These are phyloP conservation scores for Pseudococcus jackbeardsleyi DNA, from an alignment of 2,888 invertebrate species.

Conservation along the genomic window DNA sequence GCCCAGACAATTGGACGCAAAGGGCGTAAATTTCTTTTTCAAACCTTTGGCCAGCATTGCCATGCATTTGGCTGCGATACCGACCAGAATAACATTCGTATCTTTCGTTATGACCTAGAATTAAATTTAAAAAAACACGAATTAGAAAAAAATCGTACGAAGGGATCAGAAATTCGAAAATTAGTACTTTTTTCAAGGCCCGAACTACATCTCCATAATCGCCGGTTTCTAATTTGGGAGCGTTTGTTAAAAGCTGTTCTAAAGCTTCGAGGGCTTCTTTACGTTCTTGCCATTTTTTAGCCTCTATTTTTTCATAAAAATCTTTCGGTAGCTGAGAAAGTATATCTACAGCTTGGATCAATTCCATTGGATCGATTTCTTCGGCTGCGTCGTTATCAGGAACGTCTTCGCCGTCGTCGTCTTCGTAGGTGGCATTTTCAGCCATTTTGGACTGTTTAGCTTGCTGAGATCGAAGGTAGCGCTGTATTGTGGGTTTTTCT, in stretches of 20 bases:
- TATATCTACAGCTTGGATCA: slow-evolving; percentile 93
- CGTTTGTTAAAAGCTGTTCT: slow-evolving; percentile 80
- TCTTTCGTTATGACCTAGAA: slow-evolving; percentile 90
- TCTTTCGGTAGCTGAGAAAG: slow-evolving; percentile 93
- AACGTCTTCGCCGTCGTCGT: slow-evolving; percentile 75
- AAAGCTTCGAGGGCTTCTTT: slow-evolving; percentile 91
- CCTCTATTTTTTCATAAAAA: slow-evolving; percentile 93
- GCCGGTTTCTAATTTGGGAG: slow-evolving; percentile 89
- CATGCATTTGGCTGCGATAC: slow-evolving; percentile 86
- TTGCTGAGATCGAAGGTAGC: slow-evolving; percentile 87
- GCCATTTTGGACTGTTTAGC: slow-evolving; percentile 76
- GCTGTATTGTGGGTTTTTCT: slow-evolving; percentile 78
- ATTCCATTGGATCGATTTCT: slow-evolving; percentile 90
- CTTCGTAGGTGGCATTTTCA: slow-evolving; percentile 71
- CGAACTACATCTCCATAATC: slow-evolving; percentile 93
- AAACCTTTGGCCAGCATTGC: slow-evolving; percentile 87
- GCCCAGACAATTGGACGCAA: slow-evolving; percentile 82
- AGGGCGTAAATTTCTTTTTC: slow-evolving; percentile 87
- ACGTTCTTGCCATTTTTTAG: slow-evolving; percentile 96
- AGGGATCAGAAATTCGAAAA: not conserved
- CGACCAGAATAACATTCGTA: slow-evolving; percentile 93
- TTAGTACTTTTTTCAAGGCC: slow-evolving; percentile 83
- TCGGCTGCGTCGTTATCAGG: slow-evolving; percentile 72
- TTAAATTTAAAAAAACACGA: slow-evolving; percentile 66
- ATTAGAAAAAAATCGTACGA: not conserved